Base-by-base conservation (phyloP, 2,113 vertebrate genomes). In the Verasper variegatus region DNA sequence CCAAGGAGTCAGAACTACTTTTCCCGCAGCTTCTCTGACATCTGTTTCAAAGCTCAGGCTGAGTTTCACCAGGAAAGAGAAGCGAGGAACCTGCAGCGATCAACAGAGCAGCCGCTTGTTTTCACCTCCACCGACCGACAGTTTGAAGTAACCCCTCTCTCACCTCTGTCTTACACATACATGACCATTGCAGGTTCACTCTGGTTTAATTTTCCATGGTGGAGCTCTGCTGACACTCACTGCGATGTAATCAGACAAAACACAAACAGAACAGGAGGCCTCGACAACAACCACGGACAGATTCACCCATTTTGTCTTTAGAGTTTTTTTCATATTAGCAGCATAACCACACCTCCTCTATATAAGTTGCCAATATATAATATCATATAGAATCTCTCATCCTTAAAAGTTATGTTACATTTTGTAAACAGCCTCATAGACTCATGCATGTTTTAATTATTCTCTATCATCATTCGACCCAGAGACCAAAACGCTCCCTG, bases 1-100 rank as follows among this genome's bases (percentile, higher is more conserved):
- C 92, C 93, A 18, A 90, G 81, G 86, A 82, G 87, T 18, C 90
- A 89, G 88, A 89, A 94, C 82, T 92, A 94, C 84, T 95, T 96
- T 74, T 90, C 93, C 37, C 94, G 93, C 86, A 95, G 85, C 18
- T 95, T 90, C 40, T 81, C 84, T 0, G 79, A 91, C 71, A 92
- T 82, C 54, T 95, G 92, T 76, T 87, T 80, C 3, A 92, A 95
- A 57, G 90, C 89, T 1, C 62, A 94, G 57, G 80, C 42, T 1
- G 90, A 88, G 20, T 94, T 95, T 0, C 14, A 91, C 27, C 80
- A 52, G 5, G 87, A 93, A 1, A 85, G 79, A 60, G 11, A 58
- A 20, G n/a, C 3, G 1, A 88, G 61, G 52, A 49, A 63, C 35
- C 84, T 27, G 8, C 20, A 24, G 23, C 52, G 47, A 10, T 72